Evolutionary conservation across 2,888 invertebrate genomes (phyloP), one percentile per base, ranked within the genome.

Genomic region (Copidosoma aretas): DNA sequence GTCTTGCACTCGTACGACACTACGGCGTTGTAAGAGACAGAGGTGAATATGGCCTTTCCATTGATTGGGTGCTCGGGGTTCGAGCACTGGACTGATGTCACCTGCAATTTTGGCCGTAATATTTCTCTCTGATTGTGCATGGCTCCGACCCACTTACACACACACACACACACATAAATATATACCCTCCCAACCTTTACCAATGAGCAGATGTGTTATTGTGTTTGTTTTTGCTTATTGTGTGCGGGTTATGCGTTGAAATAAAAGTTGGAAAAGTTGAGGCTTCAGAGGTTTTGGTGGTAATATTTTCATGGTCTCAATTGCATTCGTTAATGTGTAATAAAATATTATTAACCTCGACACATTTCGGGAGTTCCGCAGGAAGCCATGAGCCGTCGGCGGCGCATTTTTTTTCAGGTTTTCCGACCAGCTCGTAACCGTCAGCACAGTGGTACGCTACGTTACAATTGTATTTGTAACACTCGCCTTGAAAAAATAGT

Each of bases 1-100:
- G 95, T 94, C 80, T 94, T 93, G 87, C 99, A 99, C 81, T 95
- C 95, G 85, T 98, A 98, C 60, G 93, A 93, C 24, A 98, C 95
- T 70, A 95, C 92, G 0, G 97, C 95, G 83, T 98, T 97, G 88
- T 96, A 98, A 1, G 95, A 94, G 80, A 94, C 91, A 53, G 96
- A 94, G 0, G 94, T 93, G 84, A 93, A 97, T 74, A 95, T 91
- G 66, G 97, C 96, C 79, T 93, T 93, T 57, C 98, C 98, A 83
- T 97, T 93, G 60, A 91, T 88, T 0, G 98, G 98, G 79, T 94
- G 93, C 76, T 94, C 93, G 0, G 98, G 96, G 54, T 92, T 90
- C 49, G 93, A 91, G 83, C 98, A 99, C 86, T 96, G 93, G 77
- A 97, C 97, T 78, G 98, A 97, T 86, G 92, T 91, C 81, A 94